phyloP scores from a whole-genome alignment of 2,113 vertebrate genomes.

The Entelurus aequoreus region DNA sequence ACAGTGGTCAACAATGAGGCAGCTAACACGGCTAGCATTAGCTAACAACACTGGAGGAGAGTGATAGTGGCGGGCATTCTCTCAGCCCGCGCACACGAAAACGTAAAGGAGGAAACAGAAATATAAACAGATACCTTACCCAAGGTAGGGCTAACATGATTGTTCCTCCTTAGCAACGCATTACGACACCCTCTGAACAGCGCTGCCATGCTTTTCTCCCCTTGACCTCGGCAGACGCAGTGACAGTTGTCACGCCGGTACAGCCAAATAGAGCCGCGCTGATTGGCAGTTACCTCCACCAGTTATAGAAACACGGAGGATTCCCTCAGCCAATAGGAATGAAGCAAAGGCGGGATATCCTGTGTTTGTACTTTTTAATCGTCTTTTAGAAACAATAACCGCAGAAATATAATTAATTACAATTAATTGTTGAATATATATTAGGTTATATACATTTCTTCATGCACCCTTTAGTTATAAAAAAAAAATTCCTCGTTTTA shows the following conservation, averaged over 20 bases:
- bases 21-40: slow-evolving; percentile 44
- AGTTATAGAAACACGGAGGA: slow-evolving; percentile 23
- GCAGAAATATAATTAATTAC: neutral
- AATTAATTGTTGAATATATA: neutral
- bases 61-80: neutral
- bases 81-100: neutral
- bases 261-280: slow-evolving; percentile 13
- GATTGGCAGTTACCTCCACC: slow-evolving; percentile 36
- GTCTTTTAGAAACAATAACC: neutral
- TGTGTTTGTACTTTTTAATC: slow-evolving; percentile 18
- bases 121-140: slow-evolving; percentile 61
- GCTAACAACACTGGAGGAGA: slow-evolving; percentile 17
- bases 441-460: neutral
- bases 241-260: slow-evolving; percentile 56
- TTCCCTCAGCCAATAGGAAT: slow-evolving; percentile 41
- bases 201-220: slow-evolving; percentile 70
- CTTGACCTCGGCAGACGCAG: slow-evolving; percentile 53
- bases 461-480: neutral
- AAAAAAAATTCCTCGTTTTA: too few species aligned
- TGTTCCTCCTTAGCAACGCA: slow-evolving; percentile 58
- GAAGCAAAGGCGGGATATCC: slow-evolving; percentile 48
- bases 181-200: slow-evolving; percentile 66
- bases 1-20: neutral
- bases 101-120: neutral
- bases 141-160: slow-evolving; percentile 54